Evolutionary conservation across 2,113 vertebrate genomes (phyloP).

Genomic region (Ailuropoda melanoleuca): DNA sequence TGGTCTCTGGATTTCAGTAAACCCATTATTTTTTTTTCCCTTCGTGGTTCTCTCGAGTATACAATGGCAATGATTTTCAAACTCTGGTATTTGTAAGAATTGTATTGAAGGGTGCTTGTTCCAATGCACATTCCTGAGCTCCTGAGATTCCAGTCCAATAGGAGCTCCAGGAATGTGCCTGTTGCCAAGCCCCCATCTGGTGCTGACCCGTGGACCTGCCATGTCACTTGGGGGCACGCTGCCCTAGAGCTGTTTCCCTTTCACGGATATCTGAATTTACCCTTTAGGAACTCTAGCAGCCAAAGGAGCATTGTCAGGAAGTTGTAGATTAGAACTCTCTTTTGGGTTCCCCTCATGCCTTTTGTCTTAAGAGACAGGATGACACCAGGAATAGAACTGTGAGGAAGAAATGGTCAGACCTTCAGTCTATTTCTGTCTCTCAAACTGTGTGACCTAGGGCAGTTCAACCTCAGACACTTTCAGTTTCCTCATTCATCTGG

Average conservation of each 20-base stretch:
- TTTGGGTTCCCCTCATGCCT: not conserved
- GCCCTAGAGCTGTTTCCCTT: not conserved
- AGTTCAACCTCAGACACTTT: not conserved
- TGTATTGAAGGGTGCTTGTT: not conserved
- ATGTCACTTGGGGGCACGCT: not conserved
- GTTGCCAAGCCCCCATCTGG: not conserved
- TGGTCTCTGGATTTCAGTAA: not conserved
- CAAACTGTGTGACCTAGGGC: not conserved
- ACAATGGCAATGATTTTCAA: not conserved
- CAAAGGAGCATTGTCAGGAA: not conserved
- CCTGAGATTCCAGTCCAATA: not conserved
- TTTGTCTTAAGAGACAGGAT: slow-evolving; percentile 9
- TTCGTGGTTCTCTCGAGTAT: not conserved
- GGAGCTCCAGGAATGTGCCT: not conserved
- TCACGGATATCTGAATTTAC: not conserved
- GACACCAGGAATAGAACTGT: not conserved
- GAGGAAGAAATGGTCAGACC: not conserved
- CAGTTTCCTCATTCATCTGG: not conserved
- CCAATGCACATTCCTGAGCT: not conserved
- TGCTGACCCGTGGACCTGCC: not conserved
- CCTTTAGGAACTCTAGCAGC: not conserved
- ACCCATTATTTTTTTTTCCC: not conserved
- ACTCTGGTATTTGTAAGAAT: not conserved
- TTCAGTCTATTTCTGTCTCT: not conserved
- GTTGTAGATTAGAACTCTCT: not conserved